phyloP scores from a whole-genome alignment of 2,888 invertebrate species.

The Laothoe populi region DNA sequence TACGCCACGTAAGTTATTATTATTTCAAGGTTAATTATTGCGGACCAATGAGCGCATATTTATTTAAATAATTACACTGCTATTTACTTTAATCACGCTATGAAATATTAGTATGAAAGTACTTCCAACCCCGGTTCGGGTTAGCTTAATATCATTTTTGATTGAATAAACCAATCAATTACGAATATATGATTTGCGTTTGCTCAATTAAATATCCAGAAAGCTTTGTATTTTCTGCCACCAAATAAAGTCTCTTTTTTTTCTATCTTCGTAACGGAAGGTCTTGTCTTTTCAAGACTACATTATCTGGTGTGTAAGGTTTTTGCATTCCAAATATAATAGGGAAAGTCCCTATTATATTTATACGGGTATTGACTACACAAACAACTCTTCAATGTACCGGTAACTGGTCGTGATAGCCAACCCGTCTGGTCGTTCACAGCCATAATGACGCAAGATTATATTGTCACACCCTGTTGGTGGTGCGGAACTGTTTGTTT shows the following conservation, averaged over 20 bases:
- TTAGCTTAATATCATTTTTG: too few relatives aligned
- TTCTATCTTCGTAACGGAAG: too few relatives aligned
- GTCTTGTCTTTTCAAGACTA: too few relatives aligned
- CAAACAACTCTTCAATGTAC: conserved; percentile 19
- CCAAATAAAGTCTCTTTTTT: too few relatives aligned
- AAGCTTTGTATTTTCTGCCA: too few relatives aligned
- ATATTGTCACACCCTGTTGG: conserved; percentile 47
- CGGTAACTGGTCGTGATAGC: conserved; percentile 25
- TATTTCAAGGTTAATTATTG: conserved; percentile 25
- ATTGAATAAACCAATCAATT: too few relatives aligned
- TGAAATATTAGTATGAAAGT: background rate
- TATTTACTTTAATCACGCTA: background rate
- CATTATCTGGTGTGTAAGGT: too few relatives aligned
- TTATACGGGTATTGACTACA: background rate
- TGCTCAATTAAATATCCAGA: too few relatives aligned
- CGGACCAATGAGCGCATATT: conserved; percentile 15
- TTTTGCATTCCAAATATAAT: background rate
- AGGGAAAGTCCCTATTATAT: too few relatives aligned
- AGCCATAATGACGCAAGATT: conserved; percentile 41
- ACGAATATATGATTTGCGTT: too few relatives aligned
- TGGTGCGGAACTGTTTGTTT: conserved; percentile 49
- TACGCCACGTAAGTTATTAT: conserved; percentile 14
- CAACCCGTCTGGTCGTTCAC: conserved; percentile 15
- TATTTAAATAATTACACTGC: conserved; percentile 17
- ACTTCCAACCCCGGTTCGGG: background rate